A percentile compares a stretch with the other conserved stretches of the same genome.
Evolutionary conservation across 1,140 invertebrate species (phyloP).

Genomic region (Drosophila ficusphila): DNA sequence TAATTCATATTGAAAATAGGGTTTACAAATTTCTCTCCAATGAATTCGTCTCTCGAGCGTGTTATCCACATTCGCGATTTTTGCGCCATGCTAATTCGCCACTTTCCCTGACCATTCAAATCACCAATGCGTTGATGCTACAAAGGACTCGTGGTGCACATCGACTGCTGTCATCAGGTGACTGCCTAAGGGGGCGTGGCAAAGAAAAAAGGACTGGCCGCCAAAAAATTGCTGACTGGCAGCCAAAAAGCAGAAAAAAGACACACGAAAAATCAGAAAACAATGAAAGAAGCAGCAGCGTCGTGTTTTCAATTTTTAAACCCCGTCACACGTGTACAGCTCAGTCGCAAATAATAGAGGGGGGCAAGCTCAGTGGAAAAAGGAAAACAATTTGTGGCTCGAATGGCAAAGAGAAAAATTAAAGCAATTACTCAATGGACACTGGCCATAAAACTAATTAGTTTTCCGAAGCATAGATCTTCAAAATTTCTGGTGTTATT

Average conservation of each 20-base stretch:
- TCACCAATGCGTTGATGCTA: slow-evolving; percentile 44
- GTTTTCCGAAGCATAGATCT: not conserved
- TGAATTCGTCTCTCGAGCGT: too few species aligned
- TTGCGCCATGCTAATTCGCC: too few species aligned
- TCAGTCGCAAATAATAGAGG: not conserved
- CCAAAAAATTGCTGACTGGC: slow-evolving; percentile 39
- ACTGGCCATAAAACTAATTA: too few species aligned
- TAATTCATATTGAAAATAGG: too few species aligned
- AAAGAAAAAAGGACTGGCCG: slow-evolving; percentile 17
- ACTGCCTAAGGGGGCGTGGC: slow-evolving; percentile 45
- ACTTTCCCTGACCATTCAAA: slow-evolving; percentile 34
- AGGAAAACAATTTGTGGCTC: too few species aligned
- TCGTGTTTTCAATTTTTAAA: slow-evolving; percentile 45
- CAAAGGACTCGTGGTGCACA: slow-evolving; percentile 34
- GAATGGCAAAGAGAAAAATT: too few species aligned
- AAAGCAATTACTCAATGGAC: too few species aligned
- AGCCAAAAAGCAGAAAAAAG: slow-evolving; percentile 1
- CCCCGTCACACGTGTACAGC: slow-evolving; percentile 3
- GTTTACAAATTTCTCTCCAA: too few species aligned
- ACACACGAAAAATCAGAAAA: slow-evolving; percentile 5
- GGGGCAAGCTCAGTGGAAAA: not conserved
- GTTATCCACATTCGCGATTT: slow-evolving; percentile 37
- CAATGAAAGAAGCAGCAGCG: slow-evolving; percentile 37
- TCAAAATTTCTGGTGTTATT: not conserved
- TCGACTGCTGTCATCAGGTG: slow-evolving; percentile 42